Percentiles rank a stretch among this genome's conserved stretches.
Conservation (phyloP, 2,797 vertebrate species). For the Lagorchestes hirsutus region DNA sequence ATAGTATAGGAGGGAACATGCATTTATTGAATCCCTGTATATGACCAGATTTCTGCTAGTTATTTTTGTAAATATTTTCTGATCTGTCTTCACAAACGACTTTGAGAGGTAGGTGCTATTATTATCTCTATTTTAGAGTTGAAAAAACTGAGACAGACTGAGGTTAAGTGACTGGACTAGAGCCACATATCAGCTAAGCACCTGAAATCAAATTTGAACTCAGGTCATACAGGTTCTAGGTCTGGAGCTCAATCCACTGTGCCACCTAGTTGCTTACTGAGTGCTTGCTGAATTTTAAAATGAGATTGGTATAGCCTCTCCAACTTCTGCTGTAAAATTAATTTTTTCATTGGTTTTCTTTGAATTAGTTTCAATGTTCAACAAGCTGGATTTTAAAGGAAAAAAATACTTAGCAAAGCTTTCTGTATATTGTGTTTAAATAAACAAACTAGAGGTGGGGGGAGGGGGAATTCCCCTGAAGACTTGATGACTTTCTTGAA, state of each 20-base stretch:
- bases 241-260: not conserved
- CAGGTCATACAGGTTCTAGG: not conserved
- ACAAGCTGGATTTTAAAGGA: constrained; percentile 22
- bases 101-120: not conserved
- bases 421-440: not conserved
- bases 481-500: constrained; percentile 26
- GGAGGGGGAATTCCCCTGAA: not conserved
- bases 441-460: not conserved
- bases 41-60: not conserved
- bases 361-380: constrained; percentile 24
- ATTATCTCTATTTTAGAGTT: not conserved
- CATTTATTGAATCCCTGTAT: not conserved
- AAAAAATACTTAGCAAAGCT: constrained; percentile 40
- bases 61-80: not conserved
- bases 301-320: constrained; percentile 3
- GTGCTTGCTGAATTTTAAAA: not conserved
- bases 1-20: not conserved
- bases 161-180: not conserved
- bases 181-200: not conserved
- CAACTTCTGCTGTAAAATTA: not conserved
- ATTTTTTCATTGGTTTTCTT: constrained; percentile 45
- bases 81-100: not conserved
- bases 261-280: not conserved
- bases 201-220: not conserved
- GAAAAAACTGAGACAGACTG: not conserved